Conservation (phyloP, 2,888 invertebrate genomes). For the Thera obeliscata region DNA sequence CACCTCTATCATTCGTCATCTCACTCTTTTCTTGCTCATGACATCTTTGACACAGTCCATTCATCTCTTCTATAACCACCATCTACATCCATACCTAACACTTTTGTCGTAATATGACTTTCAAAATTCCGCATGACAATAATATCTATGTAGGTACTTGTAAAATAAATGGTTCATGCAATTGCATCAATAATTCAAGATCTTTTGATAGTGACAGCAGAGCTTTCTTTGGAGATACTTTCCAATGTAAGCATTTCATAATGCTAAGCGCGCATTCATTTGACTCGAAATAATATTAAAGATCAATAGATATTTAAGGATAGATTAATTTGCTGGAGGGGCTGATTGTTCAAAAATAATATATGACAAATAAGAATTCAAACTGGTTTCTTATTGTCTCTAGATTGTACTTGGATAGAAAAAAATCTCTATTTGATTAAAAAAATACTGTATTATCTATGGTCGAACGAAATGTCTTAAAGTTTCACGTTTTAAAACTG, state of each 20-base stretch:
- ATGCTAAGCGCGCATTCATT: constrained; percentile 5
- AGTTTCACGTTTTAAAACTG: neutral
- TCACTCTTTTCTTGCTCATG: no score
- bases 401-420: neutral
- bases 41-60: no score
- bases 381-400: no score
- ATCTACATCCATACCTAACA: no score
- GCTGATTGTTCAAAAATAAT: neutral
- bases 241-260: constrained; percentile 36
- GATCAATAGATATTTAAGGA: neutral
- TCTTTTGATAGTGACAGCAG: constrained; percentile 39
- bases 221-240: constrained; percentile 40
- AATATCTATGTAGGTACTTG: neutral
- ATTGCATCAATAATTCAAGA: constrained; percentile 19
- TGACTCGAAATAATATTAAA: neutral
- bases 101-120: no score
- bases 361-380: no score
- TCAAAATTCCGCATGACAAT: neutral
- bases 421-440: no score
- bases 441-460: no score
- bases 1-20: no score
- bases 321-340: neutral
- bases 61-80: no score
- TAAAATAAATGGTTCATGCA: neutral
- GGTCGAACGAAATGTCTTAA: neutral